A percentile compares a stretch with the other conserved stretches of the same genome.
Conservation (phyloP, 2,888 invertebrate genomes). For the Meteorus colon region DNA sequence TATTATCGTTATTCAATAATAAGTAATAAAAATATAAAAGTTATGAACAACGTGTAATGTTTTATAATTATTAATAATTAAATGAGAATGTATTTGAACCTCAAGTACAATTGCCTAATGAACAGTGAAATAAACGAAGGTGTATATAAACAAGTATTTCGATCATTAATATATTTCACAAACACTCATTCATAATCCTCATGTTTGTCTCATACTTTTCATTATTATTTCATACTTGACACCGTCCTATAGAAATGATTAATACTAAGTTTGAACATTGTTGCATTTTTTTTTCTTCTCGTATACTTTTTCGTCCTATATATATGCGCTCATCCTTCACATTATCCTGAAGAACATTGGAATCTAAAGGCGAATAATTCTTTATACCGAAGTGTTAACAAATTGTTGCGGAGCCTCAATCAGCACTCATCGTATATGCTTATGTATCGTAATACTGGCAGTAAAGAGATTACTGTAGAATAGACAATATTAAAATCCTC, state of each 20-base stretch:
- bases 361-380: background rate
- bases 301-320: background rate
- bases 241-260: background rate
- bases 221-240: background rate
- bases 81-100: constrained; percentile 33
- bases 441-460: constrained; percentile 71
- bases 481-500: constrained; percentile 54
- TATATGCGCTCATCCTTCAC: background rate
- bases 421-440: constrained; percentile 64
- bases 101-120: constrained; percentile 52
- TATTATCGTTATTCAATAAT: constrained; percentile 41
- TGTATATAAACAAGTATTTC: constrained; percentile 34
- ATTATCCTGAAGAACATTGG: background rate
- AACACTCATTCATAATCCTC: constrained; percentile 35
- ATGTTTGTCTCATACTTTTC: background rate
- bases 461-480: constrained; percentile 70
- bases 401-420: constrained; percentile 41
- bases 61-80: constrained; percentile 45
- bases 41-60: constrained; percentile 38
- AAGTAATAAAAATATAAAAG: constrained; percentile 25
- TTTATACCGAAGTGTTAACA: constrained; percentile 9
- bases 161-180: constrained; percentile 36
- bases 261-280: constrained; percentile 5
- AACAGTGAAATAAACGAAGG: constrained; percentile 44
- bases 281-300: background rate